Evolutionary conservation across 2,113 vertebrate genomes (phyloP), one percentile per base, ranked within the genome.

Genomic region (Callocephalon fimbriatum): DNA sequence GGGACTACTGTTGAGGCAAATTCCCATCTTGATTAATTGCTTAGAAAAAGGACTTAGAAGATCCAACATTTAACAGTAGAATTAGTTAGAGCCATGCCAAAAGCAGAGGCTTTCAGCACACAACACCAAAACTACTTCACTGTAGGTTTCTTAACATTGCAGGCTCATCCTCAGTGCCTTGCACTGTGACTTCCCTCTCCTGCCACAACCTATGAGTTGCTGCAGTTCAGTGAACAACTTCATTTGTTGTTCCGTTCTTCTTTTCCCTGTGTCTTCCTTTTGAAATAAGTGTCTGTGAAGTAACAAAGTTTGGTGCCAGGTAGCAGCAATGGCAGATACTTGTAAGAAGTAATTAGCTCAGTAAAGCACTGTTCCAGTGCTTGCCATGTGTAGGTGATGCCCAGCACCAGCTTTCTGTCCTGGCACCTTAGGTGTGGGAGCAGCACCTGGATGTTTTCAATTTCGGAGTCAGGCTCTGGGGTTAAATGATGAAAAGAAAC

Each of bases 301-400:
- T 11, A 82, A 20, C 5, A 37, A 54, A 76, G 27, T 90, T 79
- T 86, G 63, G 6, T 88, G 59, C 58, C 35, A 62, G 21, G 32
- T 7, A 88, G 2, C 15, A 85, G 72, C 48, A 88, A 61, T 12
- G 62, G 45, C 35, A 73, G 53, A 76, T 76, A 83, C 32, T 88
- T 91, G 88, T 83, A 77, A 67, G 54, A 96, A 83, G 26, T 59
- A 83, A 71, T 96, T 88, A 92, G 20, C 35, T 81, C n/a, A 53
- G 19, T 18, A 38, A 45, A 67, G 22, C 56, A 35, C 12, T 58
- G 13, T 22, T 58, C 32, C 18, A 35, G 32, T 35, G 32, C 8
- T 58, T 58, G 32, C 56, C 21, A 23, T n/a, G 56, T 15, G 32
- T 23, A 35, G 32, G 56, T 23, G 12, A 58, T 35, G 32, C 21